Base-by-base conservation (phyloP, 2,113 vertebrate species). In the Aleadryas rufinucha region DNA sequence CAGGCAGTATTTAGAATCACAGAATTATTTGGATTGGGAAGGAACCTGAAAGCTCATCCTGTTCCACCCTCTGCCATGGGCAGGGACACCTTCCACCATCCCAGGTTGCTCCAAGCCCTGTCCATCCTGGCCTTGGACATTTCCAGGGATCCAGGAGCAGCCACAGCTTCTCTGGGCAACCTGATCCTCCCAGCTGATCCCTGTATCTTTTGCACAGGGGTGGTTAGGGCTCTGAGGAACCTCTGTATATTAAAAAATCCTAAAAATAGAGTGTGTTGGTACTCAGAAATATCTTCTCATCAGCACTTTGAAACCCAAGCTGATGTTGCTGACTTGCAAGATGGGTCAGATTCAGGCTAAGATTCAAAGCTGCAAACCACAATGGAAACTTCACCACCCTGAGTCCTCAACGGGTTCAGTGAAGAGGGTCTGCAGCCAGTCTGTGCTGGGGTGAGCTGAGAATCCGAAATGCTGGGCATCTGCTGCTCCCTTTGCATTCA, bases 241-340 rank as follows among this genome's bases (percentile, higher is more conserved):
- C 8, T 28, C 45, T 66, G 31, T 23, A 6, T 7, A 12, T 56
- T 35, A 28, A 33, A 56, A 56, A 14, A 5, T 10, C 27, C 21
- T 16, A 35, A 76, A 76, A 90, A 54, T 10, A 27, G 15, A 21
- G 10, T 10, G 3, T 20, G 4, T 24, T 56, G 75, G 49, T 21
- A 10, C 41, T 79, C 71, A 31, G 42, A 84, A 77, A 77, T 84
- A 90, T 70, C 79, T 84, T 23, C 19, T 70, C 49, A 84, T 91
- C 80, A 95, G 80, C n/a, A 5, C 24, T 49, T 80, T 79, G 77
- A 76, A 92, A 44, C 31, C 37, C 64, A 35, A 1, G 54, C 42
- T 90, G 64, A 20, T 28, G 33, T 19, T 89, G 93, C 80, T 92
- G 88, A 84, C 81, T 70, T 75, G 83, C 80, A 89, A 95, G 91